These are phyloP conservation scores for Argynnis bischoffii DNA, from an alignment of 2,888 invertebrate genomes.

Conservation along the genomic window DNA sequence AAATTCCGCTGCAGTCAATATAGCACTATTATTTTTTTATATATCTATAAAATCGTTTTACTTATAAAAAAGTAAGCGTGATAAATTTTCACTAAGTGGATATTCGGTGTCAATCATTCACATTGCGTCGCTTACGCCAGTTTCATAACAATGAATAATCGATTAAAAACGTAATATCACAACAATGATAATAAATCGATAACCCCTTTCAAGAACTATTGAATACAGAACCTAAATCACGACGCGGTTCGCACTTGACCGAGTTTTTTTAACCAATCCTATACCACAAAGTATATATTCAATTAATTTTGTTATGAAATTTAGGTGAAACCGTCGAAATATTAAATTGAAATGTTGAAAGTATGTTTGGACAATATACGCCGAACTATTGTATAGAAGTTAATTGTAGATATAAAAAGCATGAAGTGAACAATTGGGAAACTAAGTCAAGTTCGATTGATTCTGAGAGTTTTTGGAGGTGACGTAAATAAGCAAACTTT, in stretches of 20 bases:
- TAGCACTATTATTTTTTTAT: background rate
- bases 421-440: constrained; percentile 67
- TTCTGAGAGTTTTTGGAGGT: constrained; percentile 40
- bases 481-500: constrained; percentile 55
- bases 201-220: background rate
- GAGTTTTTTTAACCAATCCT: constrained; percentile 61
- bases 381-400: constrained; percentile 54
- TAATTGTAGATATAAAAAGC: constrained; percentile 64
- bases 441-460: constrained; percentile 62
- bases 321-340: constrained; percentile 73
- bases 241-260: constrained; percentile 41
- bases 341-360: constrained; percentile 71
- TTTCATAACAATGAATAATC: constrained; percentile 30
- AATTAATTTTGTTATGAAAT: constrained; percentile 75
- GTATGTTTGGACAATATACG: constrained; percentile 46
- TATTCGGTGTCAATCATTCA: constrained; percentile 20
- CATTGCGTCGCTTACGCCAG: constrained; percentile 20
- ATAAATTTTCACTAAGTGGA: constrained; percentile 15
- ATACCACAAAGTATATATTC: constrained; percentile 62
- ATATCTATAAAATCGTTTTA: background rate
- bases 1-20: background rate
- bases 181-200: constrained; percentile 14
- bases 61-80: constrained; percentile 1
- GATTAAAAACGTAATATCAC: constrained; percentile 20
- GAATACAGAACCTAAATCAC: constrained; percentile 35